These are phyloP conservation scores for Ibycter americanus DNA, from an alignment of 2,797 vertebrate species.

Conservation along the genomic window DNA sequence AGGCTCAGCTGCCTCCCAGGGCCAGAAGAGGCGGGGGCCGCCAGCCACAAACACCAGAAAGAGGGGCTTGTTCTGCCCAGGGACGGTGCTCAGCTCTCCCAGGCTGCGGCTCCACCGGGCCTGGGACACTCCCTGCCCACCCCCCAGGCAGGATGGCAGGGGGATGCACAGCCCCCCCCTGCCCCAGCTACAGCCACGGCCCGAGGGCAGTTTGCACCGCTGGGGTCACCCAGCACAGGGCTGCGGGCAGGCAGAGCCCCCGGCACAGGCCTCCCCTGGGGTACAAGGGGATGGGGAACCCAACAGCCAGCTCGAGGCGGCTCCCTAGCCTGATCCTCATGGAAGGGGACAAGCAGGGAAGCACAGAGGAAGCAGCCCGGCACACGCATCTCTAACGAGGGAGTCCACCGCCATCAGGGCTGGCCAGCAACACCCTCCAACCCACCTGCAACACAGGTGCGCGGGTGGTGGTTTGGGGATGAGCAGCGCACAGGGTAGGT, in stretches of 20 bases:
- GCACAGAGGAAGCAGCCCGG: neutral
- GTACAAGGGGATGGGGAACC: fast-evolving
- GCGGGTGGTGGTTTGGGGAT: fast-evolving
- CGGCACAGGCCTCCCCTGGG: fast-evolving
- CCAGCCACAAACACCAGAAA: neutral
- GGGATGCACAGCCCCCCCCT: neutral
- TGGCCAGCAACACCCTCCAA: neutral
- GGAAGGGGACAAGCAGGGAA: neutral
- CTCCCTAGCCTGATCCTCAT: neutral
- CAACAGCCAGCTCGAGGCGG: neutral
- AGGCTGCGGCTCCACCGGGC: neutral
- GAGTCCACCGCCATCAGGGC: neutral
- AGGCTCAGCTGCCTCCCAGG: neutral
- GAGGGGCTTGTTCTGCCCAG: neutral
- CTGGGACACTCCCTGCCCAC: neutral
- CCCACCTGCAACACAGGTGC: fast-evolving
- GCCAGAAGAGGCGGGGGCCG: neutral
- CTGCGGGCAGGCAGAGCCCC: neutral
- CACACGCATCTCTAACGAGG: neutral
- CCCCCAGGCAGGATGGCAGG: fast-evolving
- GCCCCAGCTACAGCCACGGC: neutral
- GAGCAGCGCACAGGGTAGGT: fast-evolving
- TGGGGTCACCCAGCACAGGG: neutral
- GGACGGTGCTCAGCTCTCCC: neutral
- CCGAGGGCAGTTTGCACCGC: neutral